These are phyloP conservation scores for Macrophya alboannulata DNA, from an alignment of 2,888 invertebrate genomes.

Conservation along the genomic window DNA sequence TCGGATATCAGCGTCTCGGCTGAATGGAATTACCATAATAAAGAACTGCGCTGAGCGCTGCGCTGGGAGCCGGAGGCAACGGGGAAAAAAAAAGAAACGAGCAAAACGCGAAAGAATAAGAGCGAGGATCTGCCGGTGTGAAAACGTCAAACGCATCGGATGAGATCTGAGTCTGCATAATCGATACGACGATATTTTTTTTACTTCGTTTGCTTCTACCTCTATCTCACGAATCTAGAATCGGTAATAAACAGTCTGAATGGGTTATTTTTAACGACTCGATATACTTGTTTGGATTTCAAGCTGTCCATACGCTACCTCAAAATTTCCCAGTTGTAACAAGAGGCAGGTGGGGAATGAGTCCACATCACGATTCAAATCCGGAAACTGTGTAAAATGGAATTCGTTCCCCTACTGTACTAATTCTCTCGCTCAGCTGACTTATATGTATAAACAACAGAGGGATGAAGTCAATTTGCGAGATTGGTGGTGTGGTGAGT, in stretches of 20 bases:
- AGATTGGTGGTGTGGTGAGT: not conserved
- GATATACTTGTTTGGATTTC: not conserved
- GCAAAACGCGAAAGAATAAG: slow-evolving; percentile 41
- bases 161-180: slow-evolving; percentile 44
- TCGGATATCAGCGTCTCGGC: slow-evolving; percentile 71
- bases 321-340: not conserved
- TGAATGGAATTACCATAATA: slow-evolving; percentile 77
- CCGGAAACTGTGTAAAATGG: slow-evolving; percentile 26
- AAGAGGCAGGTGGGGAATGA: not conserved
- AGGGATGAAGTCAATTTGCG: not conserved
- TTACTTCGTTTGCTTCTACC: slow-evolving; percentile 11
- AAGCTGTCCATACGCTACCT: not conserved
- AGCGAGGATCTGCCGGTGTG: not conserved
- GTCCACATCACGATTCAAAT: slow-evolving; percentile 6
- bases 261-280: not conserved
- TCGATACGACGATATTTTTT: slow-evolving; percentile 25
- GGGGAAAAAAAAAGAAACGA: slow-evolving; percentile 26
- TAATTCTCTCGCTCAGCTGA: slow-evolving; percentile 3
- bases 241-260: not conserved
- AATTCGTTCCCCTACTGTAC: not conserved
- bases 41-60: slow-evolving; percentile 62
- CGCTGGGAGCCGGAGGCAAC: slow-evolving; percentile 37
- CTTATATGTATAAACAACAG: not conserved
- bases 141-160: slow-evolving; percentile 53
- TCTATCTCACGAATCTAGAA: not conserved